Evolutionary conservation across 2,113 vertebrate species (phyloP), one percentile per base, ranked within the genome.

Genomic region (Polyodon spathula): DNA sequence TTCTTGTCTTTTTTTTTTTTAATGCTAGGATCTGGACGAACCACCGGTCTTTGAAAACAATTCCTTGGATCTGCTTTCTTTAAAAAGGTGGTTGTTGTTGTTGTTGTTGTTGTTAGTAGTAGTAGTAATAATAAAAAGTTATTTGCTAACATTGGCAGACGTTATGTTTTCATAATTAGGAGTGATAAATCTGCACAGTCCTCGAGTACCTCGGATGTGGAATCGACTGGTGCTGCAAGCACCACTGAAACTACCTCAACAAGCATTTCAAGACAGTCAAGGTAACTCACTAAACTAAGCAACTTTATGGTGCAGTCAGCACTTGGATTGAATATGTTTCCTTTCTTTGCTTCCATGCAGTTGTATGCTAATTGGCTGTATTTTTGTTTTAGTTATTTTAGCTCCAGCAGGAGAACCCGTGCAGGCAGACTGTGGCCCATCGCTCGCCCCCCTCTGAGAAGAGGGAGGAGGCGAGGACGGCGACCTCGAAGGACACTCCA

Each of bases 171-270:
- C 83, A 76, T 27, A 27, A 76, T 72, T 60, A 85, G 86, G 80
- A 83, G 77, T 69, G 93, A 95, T 70, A 81, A 85, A 73, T 84
- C 84, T 77, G 83, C 87, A 73, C 87, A 90, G 72, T 92, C 92
- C 64, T 93, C 88, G 38, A 90, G 84, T 89, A 93, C 92, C 81
- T 95, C 94, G 83, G 94, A 96, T 76, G 85, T 90, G 75, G 94
- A 98, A 73, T 94, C 94, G 65, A 87, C 90, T 73, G 92, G 90
- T 81, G 87, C 91, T 79, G 84, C 89, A 78, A 92, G 91, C 88
- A 88, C 86, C 81, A 93, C 92, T 86, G 94, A 98, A 95, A 94
- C 95, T 98, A 97, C 95, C 95, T 98, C 95, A 93, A 89, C 93
- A 78, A 92, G 81, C 77, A 79, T 94, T 87, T 90, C 93, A 71